Percentiles rank a stretch among this genome's conserved stretches.
Conservation (phyloP, 2,888 invertebrate species). For the Xanthia icteritia region DNA sequence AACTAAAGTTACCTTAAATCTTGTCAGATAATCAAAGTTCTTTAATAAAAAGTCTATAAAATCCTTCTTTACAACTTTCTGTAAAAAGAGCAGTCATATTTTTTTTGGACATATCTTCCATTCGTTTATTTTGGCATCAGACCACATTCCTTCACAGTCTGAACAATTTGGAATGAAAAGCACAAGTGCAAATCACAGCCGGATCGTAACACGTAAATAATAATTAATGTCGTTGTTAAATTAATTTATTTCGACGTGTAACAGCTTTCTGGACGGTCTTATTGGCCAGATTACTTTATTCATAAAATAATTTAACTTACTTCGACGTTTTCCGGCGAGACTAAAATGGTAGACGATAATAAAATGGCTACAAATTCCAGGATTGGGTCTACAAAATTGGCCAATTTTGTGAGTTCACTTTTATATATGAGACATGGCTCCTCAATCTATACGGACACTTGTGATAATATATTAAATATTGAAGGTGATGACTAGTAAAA, state of each 20-base stretch:
- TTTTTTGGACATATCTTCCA: slow-evolving; percentile 37
- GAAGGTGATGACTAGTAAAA: too few relatives aligned
- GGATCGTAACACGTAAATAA: slow-evolving; percentile 52
- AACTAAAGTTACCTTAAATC: slow-evolving; percentile 12
- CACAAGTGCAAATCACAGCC: slow-evolving; percentile 60
- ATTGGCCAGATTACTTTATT: slow-evolving; percentile 43
- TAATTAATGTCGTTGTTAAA: slow-evolving; percentile 59
- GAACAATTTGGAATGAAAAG: slow-evolving; percentile 49
- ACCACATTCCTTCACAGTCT: slow-evolving; percentile 50
- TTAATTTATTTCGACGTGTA: slow-evolving; percentile 56
- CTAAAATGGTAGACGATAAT: too few relatives aligned
- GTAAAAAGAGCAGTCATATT: slow-evolving; percentile 6
- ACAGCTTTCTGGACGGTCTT: slow-evolving; percentile 36
- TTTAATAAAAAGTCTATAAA: slow-evolving; percentile 46
- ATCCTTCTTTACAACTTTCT: slow-evolving; percentile 13
- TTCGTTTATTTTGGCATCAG: slow-evolving; percentile 52
- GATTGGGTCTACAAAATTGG: too few relatives aligned
- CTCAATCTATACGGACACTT: too few relatives aligned
- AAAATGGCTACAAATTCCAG: too few relatives aligned
- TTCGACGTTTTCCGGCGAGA: slow-evolving; percentile 3
- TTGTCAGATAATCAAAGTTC: slow-evolving; percentile 33
- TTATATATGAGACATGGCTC: too few relatives aligned
- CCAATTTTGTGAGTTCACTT: too few relatives aligned
- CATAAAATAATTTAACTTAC: slow-evolving; percentile 27
- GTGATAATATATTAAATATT: too few relatives aligned